Conservation (phyloP, 2,888 invertebrate species). For the Cancer borealis region DNA sequence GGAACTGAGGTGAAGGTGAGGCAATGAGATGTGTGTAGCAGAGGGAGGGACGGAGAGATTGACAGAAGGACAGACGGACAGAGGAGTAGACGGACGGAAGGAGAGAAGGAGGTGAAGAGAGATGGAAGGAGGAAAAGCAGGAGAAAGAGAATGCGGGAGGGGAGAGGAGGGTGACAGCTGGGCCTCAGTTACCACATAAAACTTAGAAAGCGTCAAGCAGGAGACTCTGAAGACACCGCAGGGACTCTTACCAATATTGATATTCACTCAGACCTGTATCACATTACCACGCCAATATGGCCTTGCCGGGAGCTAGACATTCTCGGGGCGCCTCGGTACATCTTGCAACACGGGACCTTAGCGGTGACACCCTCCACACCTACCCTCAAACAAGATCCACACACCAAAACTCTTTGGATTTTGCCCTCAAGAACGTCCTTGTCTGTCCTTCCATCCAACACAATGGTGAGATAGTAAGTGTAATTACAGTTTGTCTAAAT, state of each 20-base stretch:
- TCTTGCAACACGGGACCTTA: conserved; percentile 6
- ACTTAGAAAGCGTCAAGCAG: conserved; percentile 44
- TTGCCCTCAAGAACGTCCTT: background rate
- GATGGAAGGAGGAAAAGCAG: background rate
- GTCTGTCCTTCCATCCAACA: background rate
- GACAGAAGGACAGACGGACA: background rate
- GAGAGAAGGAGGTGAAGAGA: background rate
- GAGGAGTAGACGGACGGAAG: background rate
- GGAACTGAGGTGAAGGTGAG: background rate
- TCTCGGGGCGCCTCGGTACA: background rate
- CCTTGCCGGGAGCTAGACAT: conserved; percentile 26
- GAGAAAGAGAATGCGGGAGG: background rate
- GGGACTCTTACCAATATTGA: conserved; percentile 59
- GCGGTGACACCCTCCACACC: background rate
- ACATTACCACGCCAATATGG: conserved; percentile 55
- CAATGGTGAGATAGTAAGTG: background rate
- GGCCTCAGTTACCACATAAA: conserved; percentile 61
- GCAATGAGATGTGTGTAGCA: background rate
- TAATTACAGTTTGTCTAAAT: background rate
- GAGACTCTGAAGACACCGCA: conserved; percentile 58
- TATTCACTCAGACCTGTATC: conserved; percentile 54
- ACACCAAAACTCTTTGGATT: background rate
- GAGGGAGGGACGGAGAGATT: background rate
- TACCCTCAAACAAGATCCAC: background rate
- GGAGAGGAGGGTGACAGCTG: conserved; percentile 41